A percentile compares a stretch with the other conserved stretches of the same genome.
Conservation (phyloP, 2,113 vertebrate genomes). For the Glaucidium brasilianum region DNA sequence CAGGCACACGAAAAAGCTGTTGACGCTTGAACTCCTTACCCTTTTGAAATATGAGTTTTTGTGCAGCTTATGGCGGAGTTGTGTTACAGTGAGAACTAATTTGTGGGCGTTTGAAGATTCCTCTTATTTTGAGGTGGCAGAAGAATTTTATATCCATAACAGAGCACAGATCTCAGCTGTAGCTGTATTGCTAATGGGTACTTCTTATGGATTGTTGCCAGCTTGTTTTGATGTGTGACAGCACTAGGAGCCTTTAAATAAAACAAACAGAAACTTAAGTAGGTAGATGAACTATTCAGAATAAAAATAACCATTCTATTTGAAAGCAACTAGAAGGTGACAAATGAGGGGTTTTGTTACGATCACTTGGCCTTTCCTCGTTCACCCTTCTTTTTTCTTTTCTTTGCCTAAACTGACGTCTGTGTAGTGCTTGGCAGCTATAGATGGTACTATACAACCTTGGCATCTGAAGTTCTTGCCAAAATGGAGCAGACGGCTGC, state of each 20-base stretch:
- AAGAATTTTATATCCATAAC: not conserved
- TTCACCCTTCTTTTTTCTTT: not conserved
- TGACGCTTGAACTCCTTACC: not conserved
- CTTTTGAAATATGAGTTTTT: not conserved
- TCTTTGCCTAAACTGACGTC: not conserved
- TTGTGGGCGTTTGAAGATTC: not conserved
- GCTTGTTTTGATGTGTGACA: conserved; percentile 43
- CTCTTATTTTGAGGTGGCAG: not conserved
- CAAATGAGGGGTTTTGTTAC: not conserved
- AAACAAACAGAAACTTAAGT: not conserved
- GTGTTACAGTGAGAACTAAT: not conserved
- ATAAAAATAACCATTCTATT: not conserved
- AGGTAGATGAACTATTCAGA: not conserved
- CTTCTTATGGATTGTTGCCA: conserved; percentile 24
- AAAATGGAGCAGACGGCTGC: conserved; percentile 1
- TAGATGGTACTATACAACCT: not conserved
- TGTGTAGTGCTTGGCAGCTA: not conserved
- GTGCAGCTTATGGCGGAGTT: not conserved
- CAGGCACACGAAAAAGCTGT: not conserved
- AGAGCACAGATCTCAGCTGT: not conserved
- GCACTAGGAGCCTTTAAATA: conserved; percentile 4
- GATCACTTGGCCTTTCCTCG: not conserved
- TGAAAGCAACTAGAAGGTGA: not conserved
- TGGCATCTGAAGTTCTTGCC: not conserved
- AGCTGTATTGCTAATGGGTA: not conserved